These are phyloP conservation scores for Octomys mimax DNA, from an alignment of 2,797 vertebrate genomes.

Conservation along the genomic window DNA sequence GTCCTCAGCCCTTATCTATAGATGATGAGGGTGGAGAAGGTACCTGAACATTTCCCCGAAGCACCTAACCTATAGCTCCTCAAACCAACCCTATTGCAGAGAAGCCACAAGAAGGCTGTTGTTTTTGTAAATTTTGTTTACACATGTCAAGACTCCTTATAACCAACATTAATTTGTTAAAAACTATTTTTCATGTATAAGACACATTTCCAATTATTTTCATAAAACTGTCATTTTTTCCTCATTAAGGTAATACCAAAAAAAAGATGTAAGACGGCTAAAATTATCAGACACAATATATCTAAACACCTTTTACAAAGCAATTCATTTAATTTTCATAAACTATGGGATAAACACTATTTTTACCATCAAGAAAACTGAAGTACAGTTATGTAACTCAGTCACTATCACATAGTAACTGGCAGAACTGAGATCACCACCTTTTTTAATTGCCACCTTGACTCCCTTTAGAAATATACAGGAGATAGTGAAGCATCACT, in stretches of 20 bases:
- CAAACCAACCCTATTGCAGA: not conserved
- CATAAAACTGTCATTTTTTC: conserved; percentile 16
- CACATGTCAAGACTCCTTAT: not conserved
- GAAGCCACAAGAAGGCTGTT: conserved; percentile 46
- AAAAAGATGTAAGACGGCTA: conserved; percentile 21
- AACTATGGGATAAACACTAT: not conserved
- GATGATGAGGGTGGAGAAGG: not conserved
- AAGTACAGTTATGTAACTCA: conserved; percentile 45
- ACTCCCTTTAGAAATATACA: not conserved
- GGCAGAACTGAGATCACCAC: conserved; percentile 10
- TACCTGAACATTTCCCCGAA: not conserved
- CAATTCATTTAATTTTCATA: conserved; percentile 48
- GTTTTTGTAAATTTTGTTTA: not conserved
- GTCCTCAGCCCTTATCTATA: not conserved
- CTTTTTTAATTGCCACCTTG: not conserved
- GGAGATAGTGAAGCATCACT: not conserved
- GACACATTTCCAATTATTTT: conserved; percentile 45
- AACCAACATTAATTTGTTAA: conserved; percentile 56
- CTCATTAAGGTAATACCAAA: not conserved
- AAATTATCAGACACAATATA: conserved; percentile 18
- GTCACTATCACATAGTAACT: not conserved
- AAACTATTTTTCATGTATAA: conserved; percentile 32
- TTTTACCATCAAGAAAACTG: conserved; percentile 58
- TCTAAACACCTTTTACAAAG: not conserved
- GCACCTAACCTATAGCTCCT: not conserved